These are phyloP conservation scores for Melanostigma gelatinosum DNA, from an alignment of 2,113 vertebrate genomes.

Conservation along the genomic window DNA sequence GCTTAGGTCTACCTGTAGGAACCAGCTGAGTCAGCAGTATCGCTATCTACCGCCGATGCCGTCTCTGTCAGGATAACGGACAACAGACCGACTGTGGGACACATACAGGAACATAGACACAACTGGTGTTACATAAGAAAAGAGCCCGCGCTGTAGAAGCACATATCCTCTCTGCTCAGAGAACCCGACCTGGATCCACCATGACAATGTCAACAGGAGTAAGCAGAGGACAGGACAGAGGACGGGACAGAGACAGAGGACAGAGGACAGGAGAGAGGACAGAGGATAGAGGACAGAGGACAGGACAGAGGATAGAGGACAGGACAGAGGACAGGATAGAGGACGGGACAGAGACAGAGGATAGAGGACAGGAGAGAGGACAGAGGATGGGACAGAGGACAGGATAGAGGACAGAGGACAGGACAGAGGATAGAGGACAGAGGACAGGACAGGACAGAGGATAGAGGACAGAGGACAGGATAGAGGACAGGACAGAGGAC, in stretches of 20 bases:
- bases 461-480: neutral
- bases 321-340: too few species aligned
- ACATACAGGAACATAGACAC: slow-evolving; percentile 30
- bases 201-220: slow-evolving; percentile 33
- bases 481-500: neutral
- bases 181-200: slow-evolving; percentile 27
- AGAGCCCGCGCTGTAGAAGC: slow-evolving; percentile 31
- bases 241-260: too few species aligned
- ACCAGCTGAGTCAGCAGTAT: slow-evolving; percentile 40
- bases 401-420: too few species aligned
- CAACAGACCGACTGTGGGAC: slow-evolving; percentile 25
- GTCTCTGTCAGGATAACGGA: slow-evolving; percentile 12
- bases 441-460: neutral
- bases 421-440: neutral
- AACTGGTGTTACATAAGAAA: slow-evolving; percentile 43
- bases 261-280: too few species aligned
- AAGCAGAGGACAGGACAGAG: neutral
- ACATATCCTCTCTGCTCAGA: neutral
- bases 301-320: too few species aligned
- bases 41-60: neutral
- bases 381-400: too few species aligned
- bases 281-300: too few species aligned
- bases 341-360: too few species aligned
- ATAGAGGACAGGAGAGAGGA: too few species aligned
- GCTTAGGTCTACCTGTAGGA: slow-evolving; percentile 39